Evolutionary conservation across 2,113 vertebrate genomes (phyloP).

Genomic region (Mellivora capensis): DNA sequence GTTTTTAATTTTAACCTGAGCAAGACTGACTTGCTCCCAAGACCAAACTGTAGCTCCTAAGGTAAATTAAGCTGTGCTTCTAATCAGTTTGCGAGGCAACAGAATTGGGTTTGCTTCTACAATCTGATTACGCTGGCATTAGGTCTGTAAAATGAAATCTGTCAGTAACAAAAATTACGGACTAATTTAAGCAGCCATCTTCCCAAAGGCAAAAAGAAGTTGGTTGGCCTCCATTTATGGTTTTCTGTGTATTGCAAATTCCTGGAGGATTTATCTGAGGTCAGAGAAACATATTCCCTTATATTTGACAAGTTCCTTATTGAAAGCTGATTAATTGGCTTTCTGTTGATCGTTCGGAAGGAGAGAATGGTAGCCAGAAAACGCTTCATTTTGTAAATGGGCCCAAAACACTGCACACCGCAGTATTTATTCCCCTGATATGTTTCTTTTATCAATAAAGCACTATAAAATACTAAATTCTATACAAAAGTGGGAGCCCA

Average conservation of each 20-base stretch:
- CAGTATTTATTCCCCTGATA: not conserved
- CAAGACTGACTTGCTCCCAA: not conserved
- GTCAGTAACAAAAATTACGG: conserved; percentile 19
- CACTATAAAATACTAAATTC: not conserved
- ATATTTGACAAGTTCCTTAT: conserved; percentile 43
- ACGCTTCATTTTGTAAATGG: conserved; percentile 5
- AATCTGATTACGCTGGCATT: not conserved
- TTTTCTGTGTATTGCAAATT: conserved; percentile 14
- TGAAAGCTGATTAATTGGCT: conserved; percentile 25
- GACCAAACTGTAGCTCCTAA: not conserved
- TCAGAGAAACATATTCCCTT: conserved; percentile 32
- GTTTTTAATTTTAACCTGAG: not conserved
- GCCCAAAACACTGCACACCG: not conserved
- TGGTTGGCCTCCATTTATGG: not conserved
- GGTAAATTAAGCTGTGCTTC: not conserved
- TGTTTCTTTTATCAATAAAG: conserved; percentile 4
- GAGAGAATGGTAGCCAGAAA: not conserved
- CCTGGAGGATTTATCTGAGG: not conserved
- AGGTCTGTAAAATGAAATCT: conserved; percentile 30
- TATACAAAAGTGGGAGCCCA: not conserved
- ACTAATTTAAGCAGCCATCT: not conserved
- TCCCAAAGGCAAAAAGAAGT: not conserved
- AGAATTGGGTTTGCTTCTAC: not conserved
- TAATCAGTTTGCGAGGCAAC: not conserved
- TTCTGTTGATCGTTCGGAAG: not conserved